phyloP scores from a whole-genome alignment of 1,140 invertebrate genomes.

The Centruroides vittatus region DNA sequence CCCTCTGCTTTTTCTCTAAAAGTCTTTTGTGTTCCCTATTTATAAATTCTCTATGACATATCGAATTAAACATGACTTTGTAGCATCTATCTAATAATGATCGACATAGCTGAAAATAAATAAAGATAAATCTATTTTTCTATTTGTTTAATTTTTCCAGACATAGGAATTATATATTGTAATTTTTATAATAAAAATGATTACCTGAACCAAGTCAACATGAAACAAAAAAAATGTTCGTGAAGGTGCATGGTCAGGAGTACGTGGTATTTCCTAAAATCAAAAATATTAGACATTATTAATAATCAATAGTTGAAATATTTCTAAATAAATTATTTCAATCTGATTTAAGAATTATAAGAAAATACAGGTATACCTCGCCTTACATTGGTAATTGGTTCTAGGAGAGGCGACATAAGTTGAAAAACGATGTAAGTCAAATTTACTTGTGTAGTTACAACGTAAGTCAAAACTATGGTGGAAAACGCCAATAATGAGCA shows the following conservation, averaged over 20 bases:
- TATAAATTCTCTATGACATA: constrained; percentile 45
- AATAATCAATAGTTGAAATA: no score
- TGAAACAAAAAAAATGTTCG: constrained; percentile 61
- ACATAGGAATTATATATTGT: no score
- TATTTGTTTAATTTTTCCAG: no score
- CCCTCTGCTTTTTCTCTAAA: constrained; percentile 67
- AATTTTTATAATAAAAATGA: constrained; percentile 23
- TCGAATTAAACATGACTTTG: constrained; percentile 55
- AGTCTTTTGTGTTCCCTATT: constrained; percentile 47
- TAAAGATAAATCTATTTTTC: not conserved
- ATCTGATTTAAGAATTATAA: no score
- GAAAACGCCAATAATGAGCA: no score
- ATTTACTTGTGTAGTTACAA: no score
- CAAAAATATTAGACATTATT: not conserved
- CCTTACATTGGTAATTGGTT: no score
- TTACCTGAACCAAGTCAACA: constrained; percentile 40
- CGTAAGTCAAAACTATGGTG: no score
- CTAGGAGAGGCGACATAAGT: no score
- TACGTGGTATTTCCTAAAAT: constrained; percentile 46
- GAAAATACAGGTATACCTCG: no score
- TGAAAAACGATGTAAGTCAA: no score
- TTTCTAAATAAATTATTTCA: no score
- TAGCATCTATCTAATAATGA: constrained; percentile 58
- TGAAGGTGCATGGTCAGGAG: constrained; percentile 38
- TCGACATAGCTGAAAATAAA: constrained; percentile 43